Percentiles rank a stretch among this genome's conserved stretches.
phyloP scores from a whole-genome alignment of 2,113 vertebrate genomes.

The Pollimyrus isidori region DNA sequence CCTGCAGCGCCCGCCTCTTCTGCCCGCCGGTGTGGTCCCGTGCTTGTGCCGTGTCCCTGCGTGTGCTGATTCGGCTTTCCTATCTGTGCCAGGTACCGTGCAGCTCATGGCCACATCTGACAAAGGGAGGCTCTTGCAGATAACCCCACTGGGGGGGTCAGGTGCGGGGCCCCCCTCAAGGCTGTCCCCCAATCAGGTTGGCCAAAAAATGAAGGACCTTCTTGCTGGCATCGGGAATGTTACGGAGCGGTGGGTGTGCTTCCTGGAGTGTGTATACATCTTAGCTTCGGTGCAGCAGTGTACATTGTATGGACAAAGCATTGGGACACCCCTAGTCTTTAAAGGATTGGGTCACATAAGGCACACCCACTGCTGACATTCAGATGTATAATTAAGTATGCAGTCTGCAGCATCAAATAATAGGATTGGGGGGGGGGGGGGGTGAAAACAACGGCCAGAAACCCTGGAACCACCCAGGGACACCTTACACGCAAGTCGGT shows the following conservation, averaged over 20 bases:
- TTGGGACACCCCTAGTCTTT: not conserved
- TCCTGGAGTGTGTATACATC: not conserved
- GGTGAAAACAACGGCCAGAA: no score
- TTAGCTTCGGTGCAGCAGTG: not conserved
- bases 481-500: no score
- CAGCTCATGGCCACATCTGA: slow-evolving; percentile 69
- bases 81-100: slow-evolving; percentile 49
- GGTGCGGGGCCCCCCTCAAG: slow-evolving; percentile 21
- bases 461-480: no score
- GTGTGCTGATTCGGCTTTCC: not conserved
- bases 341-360: not conserved
- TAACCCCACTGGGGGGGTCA: slow-evolving; percentile 45
- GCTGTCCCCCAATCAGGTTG: slow-evolving; percentile 41
- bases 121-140: slow-evolving; percentile 71
- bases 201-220: slow-evolving; percentile 69
- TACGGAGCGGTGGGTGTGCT: slow-evolving; percentile 69
- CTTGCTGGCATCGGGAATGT: slow-evolving; percentile 75
- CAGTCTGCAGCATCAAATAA: not conserved
- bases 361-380: not conserved
- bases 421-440: not conserved
- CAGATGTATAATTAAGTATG: not conserved
- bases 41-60: not conserved
- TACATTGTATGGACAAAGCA: not conserved
- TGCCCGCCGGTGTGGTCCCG: not conserved
- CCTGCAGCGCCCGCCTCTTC: not conserved